Base-by-base conservation (phyloP, 2,113 vertebrate genomes). In the Mesitornis unicolor region DNA sequence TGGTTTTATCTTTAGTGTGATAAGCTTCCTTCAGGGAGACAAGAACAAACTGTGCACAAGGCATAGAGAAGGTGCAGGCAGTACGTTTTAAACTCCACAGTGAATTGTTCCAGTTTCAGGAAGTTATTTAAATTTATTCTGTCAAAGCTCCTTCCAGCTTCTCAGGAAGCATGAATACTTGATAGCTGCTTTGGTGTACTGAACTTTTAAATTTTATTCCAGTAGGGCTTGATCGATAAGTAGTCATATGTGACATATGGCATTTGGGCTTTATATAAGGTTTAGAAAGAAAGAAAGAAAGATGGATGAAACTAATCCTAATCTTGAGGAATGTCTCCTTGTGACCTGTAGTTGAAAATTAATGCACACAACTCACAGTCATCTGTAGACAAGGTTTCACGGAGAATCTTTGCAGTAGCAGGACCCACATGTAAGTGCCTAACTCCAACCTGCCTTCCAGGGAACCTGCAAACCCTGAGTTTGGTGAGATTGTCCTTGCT, bases 11-110 rank as follows among this genome's bases (percentile, higher is more conserved):
- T 84, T 59, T 36, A 31, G 33, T n/a, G 50, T 61, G 93, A 90
- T 93, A 89, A 89, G 68, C 90, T 78, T 78, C 83, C 92, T 93
- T 93, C 85, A 59, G 91, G 83, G 77, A 79, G 33, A 68, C 65
- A 60, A 60, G 87, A 94, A 61, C 77, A 80, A 87, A 79, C 79
- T 80, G 7, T 76, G 77, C 65, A 48, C 19, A 21, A 89, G 76
- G 57, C 57, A 79, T 25, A 43, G 43, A 54, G 73, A 60, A 73
- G 24, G 45, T 33, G 67, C 73, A 75, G 63, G 26, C 43, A 59
- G 70, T 43, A 54, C 57, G 59, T 92, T 85, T 96, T 75, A 90
- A 90, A 82, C 38, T 81, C 70, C 64, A 45, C 51, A 65, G 43
- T 67, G 63, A 91, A 81, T 78, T 16, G 17, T 84, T 95, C 48